Percentiles rank a stretch among this genome's conserved stretches.
Conservation (phyloP, 2,113 vertebrate species). For the Columbina picui region DNA sequence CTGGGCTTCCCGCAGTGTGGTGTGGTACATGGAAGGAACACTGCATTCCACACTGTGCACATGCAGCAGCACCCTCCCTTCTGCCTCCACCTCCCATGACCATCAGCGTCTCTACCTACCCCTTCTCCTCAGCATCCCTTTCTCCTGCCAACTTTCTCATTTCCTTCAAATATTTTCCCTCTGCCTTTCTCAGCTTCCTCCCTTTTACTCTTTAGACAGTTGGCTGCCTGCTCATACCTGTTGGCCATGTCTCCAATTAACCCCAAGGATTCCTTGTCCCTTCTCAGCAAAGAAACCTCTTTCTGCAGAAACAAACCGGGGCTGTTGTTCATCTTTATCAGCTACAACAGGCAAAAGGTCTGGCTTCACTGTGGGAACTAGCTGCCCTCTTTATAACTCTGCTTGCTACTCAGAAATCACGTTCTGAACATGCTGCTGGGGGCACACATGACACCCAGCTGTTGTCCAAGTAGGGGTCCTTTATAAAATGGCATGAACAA, state of each 20-base stretch:
- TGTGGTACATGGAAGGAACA: background rate
- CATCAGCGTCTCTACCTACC: background rate
- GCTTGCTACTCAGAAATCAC: conserved; percentile 22
- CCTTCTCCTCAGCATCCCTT: background rate
- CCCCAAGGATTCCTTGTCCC: background rate
- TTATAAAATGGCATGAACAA: background rate
- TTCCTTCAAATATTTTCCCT: background rate
- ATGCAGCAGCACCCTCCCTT: background rate
- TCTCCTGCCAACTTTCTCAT: background rate
- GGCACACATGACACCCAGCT: background rate
- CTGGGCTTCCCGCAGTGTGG: background rate
- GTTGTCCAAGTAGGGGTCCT: background rate
- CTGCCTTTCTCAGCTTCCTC: background rate
- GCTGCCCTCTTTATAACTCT: conserved; percentile 15
- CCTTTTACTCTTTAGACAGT: background rate
- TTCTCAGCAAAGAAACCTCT: background rate
- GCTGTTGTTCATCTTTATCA: conserved; percentile 12
- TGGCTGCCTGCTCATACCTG: background rate
- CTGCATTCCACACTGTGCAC: background rate
- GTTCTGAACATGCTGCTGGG: background rate
- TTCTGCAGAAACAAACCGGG: background rate
- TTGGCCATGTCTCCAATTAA: background rate
- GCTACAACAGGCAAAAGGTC: background rate
- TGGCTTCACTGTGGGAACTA: conserved; percentile 1
- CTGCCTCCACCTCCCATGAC: background rate